Base-by-base conservation (phyloP, 2,888 invertebrate genomes). In the Caenorhabditis sulstoni region DNA sequence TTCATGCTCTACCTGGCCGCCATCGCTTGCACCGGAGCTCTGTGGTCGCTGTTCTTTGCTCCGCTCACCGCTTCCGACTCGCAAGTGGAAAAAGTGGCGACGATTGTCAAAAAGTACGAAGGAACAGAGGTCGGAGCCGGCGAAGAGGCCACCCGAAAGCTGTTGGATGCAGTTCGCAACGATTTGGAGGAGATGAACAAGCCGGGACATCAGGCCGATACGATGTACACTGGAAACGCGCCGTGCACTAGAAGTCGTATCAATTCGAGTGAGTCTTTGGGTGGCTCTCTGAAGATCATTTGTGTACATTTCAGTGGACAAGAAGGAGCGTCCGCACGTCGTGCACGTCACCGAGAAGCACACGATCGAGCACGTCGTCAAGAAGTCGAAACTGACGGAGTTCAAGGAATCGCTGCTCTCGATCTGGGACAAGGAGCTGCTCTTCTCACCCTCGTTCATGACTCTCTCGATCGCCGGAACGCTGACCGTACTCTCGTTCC, bases 401-500 rank as follows among this genome's bases (percentile, higher is more conserved):
- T 55, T 75, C 57, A 67, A 67, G 44, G 67, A 67, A 0, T 61
- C 86, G 0, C 65, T 87, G 12, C 50, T 58, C 16, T 77, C 83
- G 3, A 64, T 87, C 57, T 39, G 84, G 65, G 97, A 98, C 91
- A 92, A 96, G 44, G 94, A 94, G 66, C 92, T 98, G 0, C 92
- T 98, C 68, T 93, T 93, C 90, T 95, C 95, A 39, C 94, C 94
- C 0, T 94, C 96, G 0, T 98, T 98, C 91, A 92, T 96, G 77
- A 92, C 97, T 50, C 92, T 98, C 53, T 94, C 95, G 4, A 86
- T 95, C 39, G 95, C 96, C 81, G 97, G 97, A 22, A 95, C 96
- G 88, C 93, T 97, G 81, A 96, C 97, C 0, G 95, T 97, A 94
- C 93, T 96, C 92, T 96, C 97, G 86, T 96, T 97, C 92, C 96